Percentiles rank a stretch among this genome's conserved stretches.
Conservation (phyloP, 2,113 vertebrate genomes). For the Anoplopoma fimbria region DNA sequence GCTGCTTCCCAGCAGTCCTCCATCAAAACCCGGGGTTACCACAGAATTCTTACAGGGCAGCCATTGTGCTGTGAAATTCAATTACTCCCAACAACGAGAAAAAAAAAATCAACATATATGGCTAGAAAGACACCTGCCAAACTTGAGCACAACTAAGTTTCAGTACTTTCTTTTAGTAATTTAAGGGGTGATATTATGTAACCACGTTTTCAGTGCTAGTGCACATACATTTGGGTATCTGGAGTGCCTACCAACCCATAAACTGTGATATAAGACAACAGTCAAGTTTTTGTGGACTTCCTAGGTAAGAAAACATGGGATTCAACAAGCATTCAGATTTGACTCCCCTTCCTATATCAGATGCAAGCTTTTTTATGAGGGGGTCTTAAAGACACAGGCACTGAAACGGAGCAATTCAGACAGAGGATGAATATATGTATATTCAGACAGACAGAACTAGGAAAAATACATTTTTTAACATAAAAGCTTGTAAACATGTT, state of each 20-base stretch:
- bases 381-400: not conserved
- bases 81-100: not conserved
- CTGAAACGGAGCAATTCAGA: too few species aligned
- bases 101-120: slow-evolving; percentile 22
- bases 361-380: not conserved
- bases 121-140: not conserved
- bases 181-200: not conserved
- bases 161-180: slow-evolving; percentile 1
- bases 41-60: slow-evolving; percentile 12
- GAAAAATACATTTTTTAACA: too few species aligned
- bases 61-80: not conserved
- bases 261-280: not conserved
- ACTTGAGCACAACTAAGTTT: not conserved
- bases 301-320: not conserved
- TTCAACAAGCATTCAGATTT: not conserved
- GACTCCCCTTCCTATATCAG: not conserved
- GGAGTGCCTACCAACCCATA: not conserved
- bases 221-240: not conserved
- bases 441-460: too few species aligned
- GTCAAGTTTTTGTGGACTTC: not conserved
- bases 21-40: not conserved
- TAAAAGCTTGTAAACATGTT: too few species aligned
- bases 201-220: not conserved
- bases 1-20: not conserved
- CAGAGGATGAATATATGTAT: too few species aligned